phyloP scores from a whole-genome alignment of 2,888 invertebrate genomes.

The Venusia cambrica region DNA sequence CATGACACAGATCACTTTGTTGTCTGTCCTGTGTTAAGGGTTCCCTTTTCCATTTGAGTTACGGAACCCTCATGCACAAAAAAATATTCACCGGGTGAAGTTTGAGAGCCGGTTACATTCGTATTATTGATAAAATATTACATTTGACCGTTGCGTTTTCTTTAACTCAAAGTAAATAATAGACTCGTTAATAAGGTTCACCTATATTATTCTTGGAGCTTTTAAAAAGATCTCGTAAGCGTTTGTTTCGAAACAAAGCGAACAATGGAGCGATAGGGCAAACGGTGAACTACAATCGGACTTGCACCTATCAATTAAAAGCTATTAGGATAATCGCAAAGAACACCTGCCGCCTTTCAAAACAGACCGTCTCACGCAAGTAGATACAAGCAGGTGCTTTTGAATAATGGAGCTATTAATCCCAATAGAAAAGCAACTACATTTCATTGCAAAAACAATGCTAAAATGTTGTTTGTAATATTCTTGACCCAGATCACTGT shows the following conservation, averaged over 20 bases:
- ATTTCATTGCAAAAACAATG: conserved; percentile 23
- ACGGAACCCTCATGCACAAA: too few relatives aligned
- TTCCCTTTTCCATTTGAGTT: too few relatives aligned
- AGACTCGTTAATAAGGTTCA: conserved; percentile 9
- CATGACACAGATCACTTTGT: too few relatives aligned
- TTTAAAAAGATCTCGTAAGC: conserved; percentile 37
- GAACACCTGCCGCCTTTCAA: conserved; percentile 31
- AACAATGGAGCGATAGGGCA: conserved; percentile 51
- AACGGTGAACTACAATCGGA: conserved; percentile 41
- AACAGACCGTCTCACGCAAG: conserved; percentile 38
- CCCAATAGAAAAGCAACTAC: conserved; percentile 18
- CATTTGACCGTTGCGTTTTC: too few relatives aligned
- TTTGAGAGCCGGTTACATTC: too few relatives aligned
- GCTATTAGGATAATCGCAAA: conserved; percentile 38
- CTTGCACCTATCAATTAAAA: conserved; percentile 50
- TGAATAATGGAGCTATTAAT: conserved; percentile 34
- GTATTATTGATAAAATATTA: too few relatives aligned
- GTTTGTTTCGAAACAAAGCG: conserved; percentile 45
- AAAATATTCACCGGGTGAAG: too few relatives aligned
- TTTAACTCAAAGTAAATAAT: too few relatives aligned
- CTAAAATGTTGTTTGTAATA: conserved; percentile 30
- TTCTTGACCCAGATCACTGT: conserved; percentile 33
- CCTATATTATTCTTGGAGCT: conserved; percentile 37
- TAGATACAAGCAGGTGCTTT: conserved; percentile 27
- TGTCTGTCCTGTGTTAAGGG: too few relatives aligned